These are phyloP conservation scores for Petromus typicus DNA, from an alignment of 2,113 vertebrate species.

Conservation along the genomic window DNA sequence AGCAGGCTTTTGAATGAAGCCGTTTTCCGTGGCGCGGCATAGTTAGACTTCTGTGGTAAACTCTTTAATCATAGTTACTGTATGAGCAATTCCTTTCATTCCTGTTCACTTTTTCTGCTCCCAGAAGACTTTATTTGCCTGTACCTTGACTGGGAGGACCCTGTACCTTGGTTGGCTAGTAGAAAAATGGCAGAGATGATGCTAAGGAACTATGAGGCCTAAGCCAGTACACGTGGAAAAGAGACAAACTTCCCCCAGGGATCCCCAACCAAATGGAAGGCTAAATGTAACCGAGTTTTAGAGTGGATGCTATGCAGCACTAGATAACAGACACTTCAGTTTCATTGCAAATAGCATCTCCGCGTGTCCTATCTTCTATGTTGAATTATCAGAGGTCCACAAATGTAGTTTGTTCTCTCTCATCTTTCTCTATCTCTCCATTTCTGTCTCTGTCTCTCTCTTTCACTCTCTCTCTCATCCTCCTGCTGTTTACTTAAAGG, in stretches of 20 bases:
- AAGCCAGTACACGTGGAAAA: fast-evolving
- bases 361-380: neutral
- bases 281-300: neutral
- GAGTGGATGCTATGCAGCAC: neutral
- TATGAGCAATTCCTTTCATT: neutral
- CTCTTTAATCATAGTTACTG: neutral
- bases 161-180: neutral
- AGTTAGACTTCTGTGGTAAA: neutral
- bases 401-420: neutral
- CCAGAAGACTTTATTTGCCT: neutral
- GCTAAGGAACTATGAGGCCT: neutral
- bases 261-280: neutral
- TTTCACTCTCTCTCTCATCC: too few relatives aligned
- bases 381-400: neutral
- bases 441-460: neutral
- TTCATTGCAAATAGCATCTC: neutral
- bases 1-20: neutral
- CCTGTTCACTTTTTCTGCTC: neutral
- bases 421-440: too few relatives aligned
- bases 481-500: neutral
- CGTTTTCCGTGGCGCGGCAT: fast-evolving
- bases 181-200: neutral
- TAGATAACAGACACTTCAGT: neutral
- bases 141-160: neutral
- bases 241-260: neutral